Evolutionary conservation across 2,888 invertebrate species (phyloP).

Genomic region (Ceriagrion tenellum): DNA sequence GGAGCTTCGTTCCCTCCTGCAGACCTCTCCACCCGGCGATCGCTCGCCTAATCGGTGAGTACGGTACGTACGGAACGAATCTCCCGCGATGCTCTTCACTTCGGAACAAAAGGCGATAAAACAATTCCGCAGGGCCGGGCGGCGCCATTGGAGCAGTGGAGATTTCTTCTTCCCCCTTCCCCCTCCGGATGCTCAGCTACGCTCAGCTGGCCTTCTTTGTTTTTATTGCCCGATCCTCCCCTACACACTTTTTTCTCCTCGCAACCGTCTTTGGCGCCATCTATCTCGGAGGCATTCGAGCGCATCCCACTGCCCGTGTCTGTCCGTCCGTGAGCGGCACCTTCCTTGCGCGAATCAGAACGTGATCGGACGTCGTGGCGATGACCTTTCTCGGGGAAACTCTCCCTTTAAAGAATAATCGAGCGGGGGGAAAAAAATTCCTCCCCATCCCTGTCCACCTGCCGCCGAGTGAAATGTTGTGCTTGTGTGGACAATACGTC

Average conservation of each 20-base stretch:
- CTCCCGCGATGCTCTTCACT: not conserved
- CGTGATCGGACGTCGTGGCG: slow-evolving; percentile 36
- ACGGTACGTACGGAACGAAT: slow-evolving; percentile 8
- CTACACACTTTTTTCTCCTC: not conserved
- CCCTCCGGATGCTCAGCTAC: slow-evolving; percentile 20
- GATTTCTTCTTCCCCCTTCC: not conserved
- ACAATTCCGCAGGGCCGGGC: not conserved
- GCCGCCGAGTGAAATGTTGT: not conserved
- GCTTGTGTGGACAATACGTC: not conserved
- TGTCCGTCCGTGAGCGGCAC: slow-evolving; percentile 29
- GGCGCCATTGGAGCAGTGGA: not conserved
- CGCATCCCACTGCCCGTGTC: slow-evolving; percentile 21
- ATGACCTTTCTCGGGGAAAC: not conserved
- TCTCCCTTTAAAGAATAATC: not conserved
- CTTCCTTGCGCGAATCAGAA: slow-evolving; percentile 28
- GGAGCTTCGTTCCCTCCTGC: not conserved
- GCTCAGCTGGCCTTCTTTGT: slow-evolving; percentile 52
- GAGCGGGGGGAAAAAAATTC: not conserved
- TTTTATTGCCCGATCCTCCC: not conserved
- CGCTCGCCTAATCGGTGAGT: slow-evolving; percentile 32
- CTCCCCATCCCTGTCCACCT: not conserved
- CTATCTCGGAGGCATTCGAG: slow-evolving; percentile 32
- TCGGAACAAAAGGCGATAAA: slow-evolving; percentile 55
- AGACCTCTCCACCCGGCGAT: not conserved
- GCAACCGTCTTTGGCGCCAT: not conserved